These are phyloP conservation scores for Charaxes varanes DNA, from an alignment of 1,140 invertebrate genomes.

Conservation along the genomic window DNA sequence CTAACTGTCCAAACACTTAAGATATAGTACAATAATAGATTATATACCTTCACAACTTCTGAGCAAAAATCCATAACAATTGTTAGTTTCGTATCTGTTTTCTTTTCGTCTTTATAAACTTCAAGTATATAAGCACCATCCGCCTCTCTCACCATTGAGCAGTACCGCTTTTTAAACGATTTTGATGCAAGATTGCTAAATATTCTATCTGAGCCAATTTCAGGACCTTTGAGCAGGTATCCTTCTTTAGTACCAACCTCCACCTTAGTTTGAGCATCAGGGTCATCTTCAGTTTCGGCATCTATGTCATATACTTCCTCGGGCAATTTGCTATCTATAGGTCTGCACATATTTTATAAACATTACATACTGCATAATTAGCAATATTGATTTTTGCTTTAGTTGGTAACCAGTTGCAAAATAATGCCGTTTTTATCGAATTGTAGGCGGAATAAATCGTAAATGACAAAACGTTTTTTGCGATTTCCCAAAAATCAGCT, in stretches of 20 bases:
- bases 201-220: constrained; percentile 87
- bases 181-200: constrained; percentile 90
- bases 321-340: constrained; percentile 78
- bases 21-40: no score
- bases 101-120: constrained; percentile 94
- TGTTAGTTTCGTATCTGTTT: constrained; percentile 91
- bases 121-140: constrained; percentile 93
- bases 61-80: constrained; percentile 95
- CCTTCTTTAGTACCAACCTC: constrained; percentile 91
- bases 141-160: constrained; percentile 90
- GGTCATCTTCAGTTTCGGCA: constrained; percentile 87
- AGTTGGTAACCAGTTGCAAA: no score
- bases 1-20: no score
- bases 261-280: constrained; percentile 82
- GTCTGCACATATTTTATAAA: constrained; percentile 57
- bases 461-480: no score
- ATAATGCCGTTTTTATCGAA: no score
- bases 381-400: no score
- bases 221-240: constrained; percentile 92
- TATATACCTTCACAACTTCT: constrained; percentile 85
- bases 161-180: constrained; percentile 93
- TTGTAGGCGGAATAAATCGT: no score
- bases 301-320: constrained; percentile 92
- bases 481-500: no score
- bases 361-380: no score